Base-by-base conservation (phyloP, 1,140 invertebrate species). In the Antheraea mylitta region DNA sequence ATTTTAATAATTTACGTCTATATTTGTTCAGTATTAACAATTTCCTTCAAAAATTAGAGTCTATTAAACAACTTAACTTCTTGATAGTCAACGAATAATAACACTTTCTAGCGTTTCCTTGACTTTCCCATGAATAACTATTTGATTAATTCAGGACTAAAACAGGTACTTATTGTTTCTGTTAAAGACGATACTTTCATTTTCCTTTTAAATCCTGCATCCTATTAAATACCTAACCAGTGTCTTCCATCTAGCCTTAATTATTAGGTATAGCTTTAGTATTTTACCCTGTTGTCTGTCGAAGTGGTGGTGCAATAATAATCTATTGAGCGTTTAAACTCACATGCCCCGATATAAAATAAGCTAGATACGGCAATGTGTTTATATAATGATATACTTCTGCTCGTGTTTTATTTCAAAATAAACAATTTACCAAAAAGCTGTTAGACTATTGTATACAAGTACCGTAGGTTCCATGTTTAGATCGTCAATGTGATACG, bases 231-330 rank as follows among this genome's bases (percentile, higher is more conserved):
- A 80, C 81, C 81, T 42, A 73, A 71, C 83, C 79, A 67, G 22
- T 69, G 16, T 64, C 69, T 76, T 86, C 82, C 80, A 42, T 80
- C 83, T 85, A 80, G 82, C 89, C 77, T 83, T 85, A 89, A 79
- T 85, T 85, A 85, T 53, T 53, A 53, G 45, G 45, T 89, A 91
- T 89, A 91, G 89, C 86, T 87, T 88, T 91, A 91, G 86, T 89
- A 84, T 69, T 83, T 81, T 82, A 83, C 79, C 81, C 79, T 79
- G 76, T 76, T 77, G 79, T 81, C 69, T 85, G 80, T 79, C 58
- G 69, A 80, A 82, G 60, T 85, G 79, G 76, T 82, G 83, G 85
- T 83, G 80, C 80, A 78, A 83, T 77, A 82, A 79, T 53, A 13
- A 53, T n/a, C 38, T 11, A 11, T 69, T 71, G 68, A 84, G 77